phyloP scores from a whole-genome alignment of 2,113 vertebrate genomes.

The Chaetops frenatus region DNA sequence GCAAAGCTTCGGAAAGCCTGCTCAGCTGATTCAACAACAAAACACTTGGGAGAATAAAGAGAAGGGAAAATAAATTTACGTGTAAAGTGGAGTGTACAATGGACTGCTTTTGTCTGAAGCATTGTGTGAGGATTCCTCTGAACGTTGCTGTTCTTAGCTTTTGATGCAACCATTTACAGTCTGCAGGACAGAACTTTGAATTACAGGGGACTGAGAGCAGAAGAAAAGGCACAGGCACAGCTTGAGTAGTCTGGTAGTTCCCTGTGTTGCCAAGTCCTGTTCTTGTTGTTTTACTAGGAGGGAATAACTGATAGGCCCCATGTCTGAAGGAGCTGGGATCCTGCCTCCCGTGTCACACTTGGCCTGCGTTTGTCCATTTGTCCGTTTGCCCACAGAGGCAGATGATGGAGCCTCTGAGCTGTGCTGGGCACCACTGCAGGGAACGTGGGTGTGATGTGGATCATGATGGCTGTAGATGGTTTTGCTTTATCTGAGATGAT shows the following conservation, averaged over 20 bases:
- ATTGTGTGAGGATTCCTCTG: not conserved
- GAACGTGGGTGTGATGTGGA: rapidly evolving
- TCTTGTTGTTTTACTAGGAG: not conserved
- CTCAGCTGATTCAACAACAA: not conserved
- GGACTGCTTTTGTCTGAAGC: not conserved
- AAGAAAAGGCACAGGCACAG: not conserved
- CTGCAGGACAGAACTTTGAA: not conserved
- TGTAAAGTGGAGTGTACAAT: not conserved
- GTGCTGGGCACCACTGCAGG: not conserved
- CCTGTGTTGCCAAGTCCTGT: rapidly evolving
- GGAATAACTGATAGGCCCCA: rapidly evolving
- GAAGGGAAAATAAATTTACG: not conserved
- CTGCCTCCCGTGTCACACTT: rapidly evolving
- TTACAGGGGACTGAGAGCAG: not conserved
- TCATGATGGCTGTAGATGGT: not conserved
- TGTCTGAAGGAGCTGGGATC: not conserved
- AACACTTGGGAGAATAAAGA: not conserved
- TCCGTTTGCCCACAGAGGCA: not conserved
- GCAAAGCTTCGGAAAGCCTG: not conserved
- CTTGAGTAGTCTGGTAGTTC: not conserved
- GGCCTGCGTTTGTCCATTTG: rapidly evolving
- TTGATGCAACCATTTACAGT: not conserved
- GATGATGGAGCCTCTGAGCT: not conserved
- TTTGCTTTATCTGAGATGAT: not conserved
- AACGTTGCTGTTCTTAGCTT: not conserved